Conservation (phyloP, 2,797 vertebrate genomes). For the Philypnodon macrostomus region DNA sequence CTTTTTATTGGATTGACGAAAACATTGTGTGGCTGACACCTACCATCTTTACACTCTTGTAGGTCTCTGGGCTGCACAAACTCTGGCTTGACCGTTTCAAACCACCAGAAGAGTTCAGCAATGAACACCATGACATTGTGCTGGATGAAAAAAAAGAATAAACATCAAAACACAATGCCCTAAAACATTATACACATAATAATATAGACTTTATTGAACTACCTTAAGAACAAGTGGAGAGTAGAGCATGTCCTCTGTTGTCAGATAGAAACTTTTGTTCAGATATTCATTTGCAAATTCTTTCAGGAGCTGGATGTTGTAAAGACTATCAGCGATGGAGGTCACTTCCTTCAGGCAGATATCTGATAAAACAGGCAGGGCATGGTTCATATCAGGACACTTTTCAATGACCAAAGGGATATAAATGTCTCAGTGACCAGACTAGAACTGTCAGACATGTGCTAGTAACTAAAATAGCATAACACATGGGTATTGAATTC, state of each 20-base stretch:
- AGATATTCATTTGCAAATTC: slow-evolving; percentile 92
- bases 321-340: slow-evolving; percentile 93
- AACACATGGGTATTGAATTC: slow-evolving; percentile 37
- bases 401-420: slow-evolving; percentile 41
- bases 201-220: background rate
- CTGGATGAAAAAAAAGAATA: slow-evolving; percentile 58
- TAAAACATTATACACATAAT: background rate
- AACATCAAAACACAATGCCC: background rate
- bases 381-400: slow-evolving; percentile 36
- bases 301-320: slow-evolving; percentile 92
- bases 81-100: slow-evolving; percentile 94
- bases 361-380: slow-evolving; percentile 73
- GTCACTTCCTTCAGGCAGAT: slow-evolving; percentile 94
- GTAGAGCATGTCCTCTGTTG: slow-evolving; percentile 93
- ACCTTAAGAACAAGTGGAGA: slow-evolving; percentile 94
- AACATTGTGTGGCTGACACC: slow-evolving; percentile 31
- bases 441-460: slow-evolving; percentile 26
- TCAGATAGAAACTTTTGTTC: slow-evolving; percentile 94
- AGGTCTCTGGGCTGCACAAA: slow-evolving; percentile 92
- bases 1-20: background rate
- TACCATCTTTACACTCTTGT: slow-evolving; percentile 93
- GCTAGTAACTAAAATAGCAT: slow-evolving; percentile 39
- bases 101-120: slow-evolving; percentile 99
- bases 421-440: slow-evolving; percentile 53
- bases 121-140: slow-evolving; percentile 98